phyloP scores from a whole-genome alignment of 2,113 vertebrate species.

The Upupa epops region DNA sequence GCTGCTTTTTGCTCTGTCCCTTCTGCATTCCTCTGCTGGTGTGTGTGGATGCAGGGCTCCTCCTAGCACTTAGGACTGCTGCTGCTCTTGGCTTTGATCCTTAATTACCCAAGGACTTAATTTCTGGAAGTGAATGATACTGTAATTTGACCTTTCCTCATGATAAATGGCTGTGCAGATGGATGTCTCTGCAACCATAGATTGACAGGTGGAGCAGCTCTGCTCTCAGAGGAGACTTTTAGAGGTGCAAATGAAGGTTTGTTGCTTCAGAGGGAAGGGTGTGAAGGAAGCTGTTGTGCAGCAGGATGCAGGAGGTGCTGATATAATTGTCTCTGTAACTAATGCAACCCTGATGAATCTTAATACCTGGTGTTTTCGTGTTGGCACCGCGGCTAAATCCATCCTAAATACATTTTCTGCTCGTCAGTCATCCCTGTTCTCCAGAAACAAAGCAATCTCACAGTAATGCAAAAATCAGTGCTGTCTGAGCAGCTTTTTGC shows the following conservation, averaged over 20 bases:
- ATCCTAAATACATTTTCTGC: constrained; percentile 20
- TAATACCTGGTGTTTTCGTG: constrained; percentile 22
- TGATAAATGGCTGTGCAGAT: constrained; percentile 34
- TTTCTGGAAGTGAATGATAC: constrained; percentile 17
- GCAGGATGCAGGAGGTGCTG: not conserved
- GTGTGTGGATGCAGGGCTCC: not conserved
- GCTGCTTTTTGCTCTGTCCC: not conserved
- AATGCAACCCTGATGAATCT: not conserved
- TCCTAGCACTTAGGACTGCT: not conserved
- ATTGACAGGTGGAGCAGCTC: constrained; percentile 27
- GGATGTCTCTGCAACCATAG: not conserved
- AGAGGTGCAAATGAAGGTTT: constrained; percentile 36
- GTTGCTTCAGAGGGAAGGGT: not conserved
- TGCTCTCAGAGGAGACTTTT: not conserved
- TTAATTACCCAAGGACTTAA: constrained; percentile 34
- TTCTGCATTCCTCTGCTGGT: not conserved
- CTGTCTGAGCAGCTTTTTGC: constrained; percentile 7
- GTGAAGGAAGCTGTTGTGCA: not conserved
- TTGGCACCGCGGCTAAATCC: not conserved
- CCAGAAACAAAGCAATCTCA: not conserved
- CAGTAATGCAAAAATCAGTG: not conserved
- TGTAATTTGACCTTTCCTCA: constrained; percentile 43
- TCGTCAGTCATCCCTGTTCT: not conserved
- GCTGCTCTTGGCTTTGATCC: constrained; percentile 20
- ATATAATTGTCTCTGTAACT: constrained; percentile 31